Base-by-base conservation (phyloP, 2,113 vertebrate genomes). In the Lampris incognitus region DNA sequence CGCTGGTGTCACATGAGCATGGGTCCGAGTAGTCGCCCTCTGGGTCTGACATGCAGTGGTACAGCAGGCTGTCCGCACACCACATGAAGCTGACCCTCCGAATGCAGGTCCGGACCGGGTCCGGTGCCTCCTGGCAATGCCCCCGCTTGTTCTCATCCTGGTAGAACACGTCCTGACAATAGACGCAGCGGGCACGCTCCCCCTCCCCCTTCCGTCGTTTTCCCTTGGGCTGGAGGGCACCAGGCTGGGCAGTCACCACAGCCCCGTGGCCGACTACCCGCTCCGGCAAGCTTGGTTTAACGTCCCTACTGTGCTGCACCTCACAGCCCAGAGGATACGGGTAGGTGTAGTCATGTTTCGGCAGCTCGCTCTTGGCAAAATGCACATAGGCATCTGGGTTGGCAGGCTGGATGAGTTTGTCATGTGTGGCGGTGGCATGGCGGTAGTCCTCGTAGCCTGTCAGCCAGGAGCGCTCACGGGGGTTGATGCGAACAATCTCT, bases 11-110 rank as follows among this genome's bases (percentile, higher is more conserved):
- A 0, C 98, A 99, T 2, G 97, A 99, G 91, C 98, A 99, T 42
- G 97, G 97, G 95, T 99, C 98, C 5, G 95, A 96, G 64, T 97
- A 99, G 83, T 99, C 98, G 6, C 98, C 98, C 95, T 99, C 98
- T 0, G 98, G 95, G 90, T 99, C 98, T 1, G 98, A 98, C 98
- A 99, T 98, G 90, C 98, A 99, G 94, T 99, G 98, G 82, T 99
- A 99, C 78, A 99, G 95, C 94, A 99, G 95, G 92, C 96, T 98
- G 95, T 99, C 97, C 0, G 97, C 97, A 0, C 97, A 98, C 96
- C 97, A 98, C 95, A 99, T 96, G 87, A 97, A 99, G 95, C 97
- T 99, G 88, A 96, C 96, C 51, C 96, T 94, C 78, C 95, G 94
- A 92, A 99, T 99, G 92, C 97, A 97, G 71, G 95, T 96, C 87